These are phyloP conservation scores for Drosophila mayaguana DNA, from an alignment of 2,888 invertebrate genomes.

Conservation along the genomic window DNA sequence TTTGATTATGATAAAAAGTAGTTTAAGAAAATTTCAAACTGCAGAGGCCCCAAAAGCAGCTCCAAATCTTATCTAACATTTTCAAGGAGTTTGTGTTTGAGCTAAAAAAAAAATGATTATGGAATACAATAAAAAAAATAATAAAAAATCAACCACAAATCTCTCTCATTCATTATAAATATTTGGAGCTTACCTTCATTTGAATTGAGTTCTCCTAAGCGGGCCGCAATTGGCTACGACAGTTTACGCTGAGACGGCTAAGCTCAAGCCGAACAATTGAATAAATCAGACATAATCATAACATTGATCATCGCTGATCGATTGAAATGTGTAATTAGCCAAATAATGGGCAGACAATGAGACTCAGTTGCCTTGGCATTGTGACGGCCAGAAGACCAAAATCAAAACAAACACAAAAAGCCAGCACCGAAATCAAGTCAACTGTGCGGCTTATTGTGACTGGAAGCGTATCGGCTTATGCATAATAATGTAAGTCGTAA, in stretches of 20 bases:
- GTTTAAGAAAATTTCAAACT: not conserved
- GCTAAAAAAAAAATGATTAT: too few species aligned
- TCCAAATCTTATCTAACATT: not conserved
- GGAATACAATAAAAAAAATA: conserved; percentile 4
- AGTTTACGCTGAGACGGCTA: conserved; percentile 27
- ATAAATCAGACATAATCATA: conserved; percentile 44
- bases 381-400: conserved; percentile 55
- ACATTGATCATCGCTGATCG: conserved; percentile 51
- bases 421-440: conserved; percentile 35
- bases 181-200: not conserved
- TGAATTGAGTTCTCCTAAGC: not conserved
- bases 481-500: conserved; percentile 3
- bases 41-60: not conserved
- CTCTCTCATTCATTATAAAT: not conserved
- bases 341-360: conserved; percentile 65
- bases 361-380: conserved; percentile 67
- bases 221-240: conserved; percentile 10
- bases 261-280: conserved; percentile 28
- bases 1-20: conserved; percentile 19
- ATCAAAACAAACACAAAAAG: conserved; percentile 47
- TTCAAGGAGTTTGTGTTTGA: not conserved
- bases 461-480: conserved; percentile 9
- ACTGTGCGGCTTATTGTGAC: conserved; percentile 33
- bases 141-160: not conserved
- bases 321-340: conserved; percentile 67